phyloP scores from a whole-genome alignment of 2,888 invertebrate species.

The Chrysolina oricalcia region DNA sequence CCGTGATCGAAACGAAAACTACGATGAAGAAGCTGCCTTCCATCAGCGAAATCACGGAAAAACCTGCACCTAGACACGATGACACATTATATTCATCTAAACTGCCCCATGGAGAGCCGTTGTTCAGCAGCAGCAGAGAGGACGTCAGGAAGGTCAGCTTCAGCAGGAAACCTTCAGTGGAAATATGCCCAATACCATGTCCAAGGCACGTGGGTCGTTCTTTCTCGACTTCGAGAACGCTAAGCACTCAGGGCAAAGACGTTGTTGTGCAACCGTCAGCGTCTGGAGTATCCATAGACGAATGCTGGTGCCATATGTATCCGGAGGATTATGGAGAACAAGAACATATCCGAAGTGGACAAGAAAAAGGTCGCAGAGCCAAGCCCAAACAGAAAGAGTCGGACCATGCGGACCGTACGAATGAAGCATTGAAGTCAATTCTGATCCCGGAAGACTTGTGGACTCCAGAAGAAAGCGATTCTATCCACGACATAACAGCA shows the following conservation, averaged over 20 bases:
- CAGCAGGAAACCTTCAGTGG: slow-evolving; percentile 31
- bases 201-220: slow-evolving; percentile 42
- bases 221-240: slow-evolving; percentile 37
- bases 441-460: neutral
- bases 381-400: too few relatives aligned
- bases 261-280: neutral
- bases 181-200: slow-evolving; percentile 44
- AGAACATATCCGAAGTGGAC: neutral
- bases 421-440: neutral
- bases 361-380: too few relatives aligned
- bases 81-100: neutral
- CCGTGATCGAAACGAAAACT: slow-evolving; percentile 57
- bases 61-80: slow-evolving; percentile 35
- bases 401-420: too few relatives aligned
- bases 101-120: slow-evolving; percentile 35
- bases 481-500: neutral
- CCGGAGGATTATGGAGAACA: slow-evolving; percentile 12
- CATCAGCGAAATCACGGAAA: slow-evolving; percentile 60
- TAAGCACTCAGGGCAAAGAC: slow-evolving; percentile 20
- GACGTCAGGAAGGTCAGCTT: slow-evolving; percentile 28
- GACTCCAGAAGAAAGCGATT: slow-evolving; percentile 8
- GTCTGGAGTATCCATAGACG: slow-evolving; percentile 26
- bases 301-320: slow-evolving; percentile 39
- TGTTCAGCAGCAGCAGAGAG: slow-evolving; percentile 47
- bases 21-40: slow-evolving; percentile 59